Conservation (phyloP, 2,113 vertebrate species). For the Pelvicachromis taeniatus region DNA sequence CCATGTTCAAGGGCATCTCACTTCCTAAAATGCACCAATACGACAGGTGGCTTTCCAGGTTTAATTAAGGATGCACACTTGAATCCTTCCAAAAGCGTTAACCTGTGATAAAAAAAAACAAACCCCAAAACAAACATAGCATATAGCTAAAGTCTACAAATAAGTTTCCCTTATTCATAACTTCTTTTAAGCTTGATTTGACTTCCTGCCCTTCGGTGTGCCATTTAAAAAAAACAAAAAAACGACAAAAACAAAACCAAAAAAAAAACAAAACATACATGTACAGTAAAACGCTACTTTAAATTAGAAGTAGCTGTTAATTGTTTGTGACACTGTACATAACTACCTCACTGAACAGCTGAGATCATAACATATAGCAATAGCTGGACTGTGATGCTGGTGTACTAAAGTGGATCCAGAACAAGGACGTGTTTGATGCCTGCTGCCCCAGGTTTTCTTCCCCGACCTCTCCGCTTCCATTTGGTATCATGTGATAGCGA, state of each 20-base stretch:
- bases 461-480: accelerated
- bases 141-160: background rate
- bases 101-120: too few species aligned
- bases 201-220: background rate
- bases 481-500: too few species aligned
- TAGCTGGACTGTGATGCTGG: background rate
- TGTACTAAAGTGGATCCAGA: background rate
- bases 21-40: too few species aligned
- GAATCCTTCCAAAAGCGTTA: too few species aligned
- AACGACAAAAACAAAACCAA: too few species aligned
- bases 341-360: accelerated
- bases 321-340: background rate
- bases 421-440: background rate
- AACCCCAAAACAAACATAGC: too few species aligned
- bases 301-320: background rate
- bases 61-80: too few species aligned
- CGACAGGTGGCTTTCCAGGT: too few species aligned
- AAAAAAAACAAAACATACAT: background rate
- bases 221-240: background rate
- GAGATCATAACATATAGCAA: background rate
- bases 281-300: background rate
- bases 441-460: background rate
- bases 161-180: background rate
- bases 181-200: background rate
- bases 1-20: too few species aligned